Evolutionary conservation across 2,888 invertebrate species (phyloP), one percentile per base, ranked within the genome.

Genomic region (Drosophila percnosoma): DNA sequence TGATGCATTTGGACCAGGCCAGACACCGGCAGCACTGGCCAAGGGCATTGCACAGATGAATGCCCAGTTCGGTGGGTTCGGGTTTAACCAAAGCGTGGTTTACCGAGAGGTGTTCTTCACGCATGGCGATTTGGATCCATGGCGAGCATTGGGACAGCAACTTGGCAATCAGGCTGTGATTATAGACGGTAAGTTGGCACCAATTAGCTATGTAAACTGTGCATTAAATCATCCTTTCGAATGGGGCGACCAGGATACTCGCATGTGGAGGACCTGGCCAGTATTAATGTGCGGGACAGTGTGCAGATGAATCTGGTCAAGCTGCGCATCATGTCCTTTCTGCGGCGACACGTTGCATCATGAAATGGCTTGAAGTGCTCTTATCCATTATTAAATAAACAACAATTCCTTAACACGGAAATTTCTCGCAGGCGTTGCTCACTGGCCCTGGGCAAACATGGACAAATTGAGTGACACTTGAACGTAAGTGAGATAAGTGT

Each of bases 121-220:
- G n/a, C 94, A 95, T 78, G 95, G 95, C 45, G 91, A 93, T 59
- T 78, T 94, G 42, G 95, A 95, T 92, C 95, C 95, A 27, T 95
- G 95, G 95, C 93, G 94, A 74, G 88, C 92, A 8, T 90, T 94
- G 70, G 94, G 94, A 15, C 81, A 94, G 33, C 91, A 93, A 70
- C 51, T 59, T 40, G 90, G 89, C 29, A 59, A 40, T 15, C 86
- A 90, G 80, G 87, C 87, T 34, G 57, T 83, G 29, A 78, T 91
- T 67, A 81, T 92, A 64, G 69, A 87, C 70, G 84, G 92, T 92
- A 65, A 74, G 75, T 58, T 33, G 40, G 10, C 38, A 34, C 40
- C 63, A 78, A 64, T 69, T 73, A 64, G 63, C 68, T 62, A 40
- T 33, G 36, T 55, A 75, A 63, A 48, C 62, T 60, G 21, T 51